Evolutionary conservation across 2,113 vertebrate species (phyloP).

Genomic region (Melanotaenia duboulayi): DNA sequence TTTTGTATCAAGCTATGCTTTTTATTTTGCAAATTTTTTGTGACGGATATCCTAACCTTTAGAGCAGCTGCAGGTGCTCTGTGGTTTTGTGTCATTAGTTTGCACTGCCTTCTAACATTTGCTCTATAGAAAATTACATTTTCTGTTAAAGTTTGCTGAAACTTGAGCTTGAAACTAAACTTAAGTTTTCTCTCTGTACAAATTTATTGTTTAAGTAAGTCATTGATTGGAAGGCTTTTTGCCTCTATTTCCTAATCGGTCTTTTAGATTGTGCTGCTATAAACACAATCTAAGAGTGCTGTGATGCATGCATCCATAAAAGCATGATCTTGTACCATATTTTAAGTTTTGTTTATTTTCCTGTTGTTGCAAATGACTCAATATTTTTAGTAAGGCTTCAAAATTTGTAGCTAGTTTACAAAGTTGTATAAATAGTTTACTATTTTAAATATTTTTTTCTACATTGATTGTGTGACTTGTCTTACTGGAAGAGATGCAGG

Average conservation of each 20-base stretch:
- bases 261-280: conserved; percentile 61
- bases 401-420: background rate
- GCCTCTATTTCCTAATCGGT: conserved; percentile 35
- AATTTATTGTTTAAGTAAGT: conserved; percentile 40
- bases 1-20: conserved; percentile 37
- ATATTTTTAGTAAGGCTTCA: conserved; percentile 5
- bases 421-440: background rate
- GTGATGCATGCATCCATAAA: conserved; percentile 69
- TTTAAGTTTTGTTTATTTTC: conserved; percentile 25
- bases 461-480: conserved; percentile 5
- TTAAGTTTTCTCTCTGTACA: conserved; percentile 21
- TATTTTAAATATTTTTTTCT: background rate
- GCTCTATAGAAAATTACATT: conserved; percentile 31
- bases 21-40: conserved; percentile 59
- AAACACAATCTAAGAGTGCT: conserved; percentile 51
- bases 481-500: conserved; percentile 1
- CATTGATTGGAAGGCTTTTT: conserved; percentile 36
- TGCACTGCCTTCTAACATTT: conserved; percentile 31
- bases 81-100: conserved; percentile 38
- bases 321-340: conserved; percentile 62
- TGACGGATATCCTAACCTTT: conserved; percentile 35
- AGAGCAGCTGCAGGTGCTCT: conserved; percentile 17
- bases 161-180: conserved; percentile 19
- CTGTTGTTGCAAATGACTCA: background rate
- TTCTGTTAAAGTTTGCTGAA: conserved; percentile 28